A percentile compares a stretch with the other conserved stretches of the same genome.
These are phyloP conservation scores for Narcine bancroftii DNA, from an alignment of 2,113 vertebrate species.

Conservation along the genomic window DNA sequence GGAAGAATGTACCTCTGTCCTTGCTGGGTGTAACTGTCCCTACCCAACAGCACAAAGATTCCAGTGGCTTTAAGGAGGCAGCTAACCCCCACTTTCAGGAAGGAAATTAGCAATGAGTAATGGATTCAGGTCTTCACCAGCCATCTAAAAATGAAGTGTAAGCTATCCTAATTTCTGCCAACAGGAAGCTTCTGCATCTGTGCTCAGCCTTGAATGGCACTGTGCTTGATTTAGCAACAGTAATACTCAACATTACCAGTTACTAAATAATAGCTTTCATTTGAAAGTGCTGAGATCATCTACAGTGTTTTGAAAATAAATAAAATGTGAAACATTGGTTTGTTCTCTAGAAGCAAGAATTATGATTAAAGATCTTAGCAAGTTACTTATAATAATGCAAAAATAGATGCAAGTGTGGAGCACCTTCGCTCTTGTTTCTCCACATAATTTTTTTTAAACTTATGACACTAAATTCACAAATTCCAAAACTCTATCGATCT, in stretches of 20 bases:
- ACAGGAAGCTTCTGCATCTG: neutral
- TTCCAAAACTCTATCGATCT: no score
- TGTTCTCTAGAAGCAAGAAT: neutral
- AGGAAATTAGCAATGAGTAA: no score
- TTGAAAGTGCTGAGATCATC: neutral
- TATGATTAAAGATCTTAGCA: neutral
- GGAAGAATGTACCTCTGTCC: no score
- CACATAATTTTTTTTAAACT: no score
- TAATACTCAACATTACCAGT: neutral
- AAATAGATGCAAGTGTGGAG: no score
- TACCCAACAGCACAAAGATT: no score
- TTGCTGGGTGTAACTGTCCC: no score
- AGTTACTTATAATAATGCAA: neutral
- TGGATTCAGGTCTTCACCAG: no score
- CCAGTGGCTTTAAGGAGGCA: no score
- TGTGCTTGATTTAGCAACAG: neutral
- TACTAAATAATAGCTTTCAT: neutral
- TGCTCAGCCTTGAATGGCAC: neutral
- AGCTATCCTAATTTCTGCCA: neutral
- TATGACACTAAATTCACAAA: no score
- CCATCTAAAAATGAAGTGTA: neutral
- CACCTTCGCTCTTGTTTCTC: no score
- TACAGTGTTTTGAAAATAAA: neutral
- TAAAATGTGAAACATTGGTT: neutral
- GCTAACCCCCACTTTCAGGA: no score